A percentile compares a stretch with the other conserved stretches of the same genome.
These are phyloP conservation scores for Morpho helenor DNA, from an alignment of 2,888 invertebrate genomes.

Conservation along the genomic window DNA sequence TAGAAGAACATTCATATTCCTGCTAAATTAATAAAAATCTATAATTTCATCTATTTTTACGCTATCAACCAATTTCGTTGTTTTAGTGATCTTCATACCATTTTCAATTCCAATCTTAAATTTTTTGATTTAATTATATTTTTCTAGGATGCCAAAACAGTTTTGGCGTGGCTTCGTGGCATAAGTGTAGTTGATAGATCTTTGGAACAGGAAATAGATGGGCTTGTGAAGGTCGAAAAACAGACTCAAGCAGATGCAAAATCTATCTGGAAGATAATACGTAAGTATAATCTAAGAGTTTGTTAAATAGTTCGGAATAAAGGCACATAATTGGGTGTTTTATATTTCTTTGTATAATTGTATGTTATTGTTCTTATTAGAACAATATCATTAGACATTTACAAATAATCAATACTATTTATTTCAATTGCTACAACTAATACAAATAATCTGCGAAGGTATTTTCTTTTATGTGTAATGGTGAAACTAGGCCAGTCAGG, in stretches of 20 bases:
- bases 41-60: no score
- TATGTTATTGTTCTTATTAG: no score
- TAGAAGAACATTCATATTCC: no score
- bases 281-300: constrained; percentile 40
- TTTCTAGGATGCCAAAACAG: constrained; percentile 62
- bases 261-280: constrained; percentile 59
- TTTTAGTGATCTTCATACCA: no score
- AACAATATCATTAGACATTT: no score
- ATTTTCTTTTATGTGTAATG: constrained; percentile 1
- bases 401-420: no score
- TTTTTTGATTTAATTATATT: neutral
- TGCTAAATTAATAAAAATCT: no score
- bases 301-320: neutral
- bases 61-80: no score
- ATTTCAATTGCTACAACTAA: no score
- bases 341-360: no score
- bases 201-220: constrained; percentile 57
- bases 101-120: no score
- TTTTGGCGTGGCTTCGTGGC: constrained; percentile 65
- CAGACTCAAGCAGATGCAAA: constrained; percentile 56
- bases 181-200: constrained; percentile 44
- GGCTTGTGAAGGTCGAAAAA: constrained; percentile 55
- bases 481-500: constrained; percentile 10
- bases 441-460: neutral
- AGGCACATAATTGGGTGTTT: no score